Conservation (phyloP, 1,140 invertebrate genomes). For the Drosophila sturtevanti region DNA sequence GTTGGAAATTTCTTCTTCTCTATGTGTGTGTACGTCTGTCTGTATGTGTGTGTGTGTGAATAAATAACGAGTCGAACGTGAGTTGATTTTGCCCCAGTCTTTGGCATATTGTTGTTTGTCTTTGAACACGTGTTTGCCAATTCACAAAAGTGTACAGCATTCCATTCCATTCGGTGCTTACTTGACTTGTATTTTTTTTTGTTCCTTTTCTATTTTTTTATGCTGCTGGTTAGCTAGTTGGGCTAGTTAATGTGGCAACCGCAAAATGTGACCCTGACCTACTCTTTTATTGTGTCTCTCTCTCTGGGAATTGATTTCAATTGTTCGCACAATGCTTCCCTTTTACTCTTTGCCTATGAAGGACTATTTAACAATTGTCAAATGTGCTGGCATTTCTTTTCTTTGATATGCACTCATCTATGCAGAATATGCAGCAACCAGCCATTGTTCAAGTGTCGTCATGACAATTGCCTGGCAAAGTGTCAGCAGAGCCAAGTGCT, state of each 20-base stretch:
- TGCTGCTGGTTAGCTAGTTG: conserved; percentile 34
- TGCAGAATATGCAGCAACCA: conserved; percentile 14
- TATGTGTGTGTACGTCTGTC: conserved; percentile 17
- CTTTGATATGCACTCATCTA: conserved; percentile 39
- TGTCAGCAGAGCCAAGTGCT: conserved; percentile 30
- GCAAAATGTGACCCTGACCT: conserved; percentile 56
- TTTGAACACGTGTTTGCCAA: conserved; percentile 10
- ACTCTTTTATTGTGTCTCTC: conserved; percentile 27
- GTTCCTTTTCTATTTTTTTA: conserved; percentile 37
- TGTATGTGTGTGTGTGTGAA: conserved; percentile 36
- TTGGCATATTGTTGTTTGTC: conserved; percentile 12
- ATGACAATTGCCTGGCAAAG: conserved; percentile 49
- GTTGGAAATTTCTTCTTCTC: conserved; percentile 16
- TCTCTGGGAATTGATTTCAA: conserved; percentile 55
- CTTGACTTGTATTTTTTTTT: background rate
- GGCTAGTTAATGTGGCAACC: conserved; percentile 30
- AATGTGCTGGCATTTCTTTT: conserved; percentile 17
- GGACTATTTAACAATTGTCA: background rate
- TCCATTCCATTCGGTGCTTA: background rate
- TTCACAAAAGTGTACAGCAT: conserved; percentile 1
- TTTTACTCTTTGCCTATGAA: background rate
- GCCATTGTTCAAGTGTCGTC: conserved; percentile 37
- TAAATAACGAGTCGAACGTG: conserved; percentile 68
- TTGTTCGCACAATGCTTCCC: conserved; percentile 22
- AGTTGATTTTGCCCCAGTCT: conserved; percentile 52